Evolutionary conservation across 2,113 vertebrate genomes (phyloP).

Genomic region (Pao palembangensis): DNA sequence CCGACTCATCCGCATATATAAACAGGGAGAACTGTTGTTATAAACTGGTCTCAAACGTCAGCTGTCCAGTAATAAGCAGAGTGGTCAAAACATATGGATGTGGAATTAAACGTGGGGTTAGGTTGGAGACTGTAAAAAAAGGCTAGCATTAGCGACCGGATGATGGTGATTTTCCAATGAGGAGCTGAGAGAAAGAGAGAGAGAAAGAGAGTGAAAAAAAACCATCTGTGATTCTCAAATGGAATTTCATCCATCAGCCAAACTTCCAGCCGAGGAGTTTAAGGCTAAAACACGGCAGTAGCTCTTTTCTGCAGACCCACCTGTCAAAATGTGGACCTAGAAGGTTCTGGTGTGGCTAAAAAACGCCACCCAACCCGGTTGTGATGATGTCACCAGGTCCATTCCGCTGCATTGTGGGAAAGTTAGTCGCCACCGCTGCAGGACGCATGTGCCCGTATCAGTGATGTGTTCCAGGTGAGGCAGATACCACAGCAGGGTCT

Average conservation of each 20-base stretch:
- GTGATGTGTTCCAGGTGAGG: conserved; percentile 67
- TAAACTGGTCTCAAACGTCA: conserved; percentile 7
- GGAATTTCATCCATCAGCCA: conserved; percentile 77
- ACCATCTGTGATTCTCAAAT: conserved; percentile 66
- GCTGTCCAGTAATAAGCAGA: conserved; percentile 13
- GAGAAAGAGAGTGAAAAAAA: conserved; percentile 51
- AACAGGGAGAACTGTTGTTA: conserved; percentile 18
- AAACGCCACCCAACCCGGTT: too few species aligned
- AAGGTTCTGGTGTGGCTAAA: not conserved
- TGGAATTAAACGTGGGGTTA: not conserved
- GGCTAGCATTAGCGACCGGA: conserved; percentile 28
- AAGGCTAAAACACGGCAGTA: conserved; percentile 6
- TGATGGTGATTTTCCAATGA: conserved; percentile 77
- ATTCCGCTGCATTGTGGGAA: conserved; percentile 53
- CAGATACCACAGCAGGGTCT: not conserved
- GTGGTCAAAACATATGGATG: not conserved
- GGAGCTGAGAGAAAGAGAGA: conserved; percentile 20
- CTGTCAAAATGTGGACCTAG: not conserved
- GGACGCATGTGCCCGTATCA: conserved; percentile 50
- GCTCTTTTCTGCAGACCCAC: too few species aligned
- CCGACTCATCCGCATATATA: conserved; percentile 8
- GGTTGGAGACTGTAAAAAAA: not conserved
- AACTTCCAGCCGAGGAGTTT: conserved; percentile 54
- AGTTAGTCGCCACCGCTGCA: conserved; percentile 53
- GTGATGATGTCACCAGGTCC: conserved; percentile 43